Evolutionary conservation across 2,797 vertebrate genomes (phyloP), one percentile per base, ranked within the genome.

Genomic region (Epinephelus malabaricus): DNA sequence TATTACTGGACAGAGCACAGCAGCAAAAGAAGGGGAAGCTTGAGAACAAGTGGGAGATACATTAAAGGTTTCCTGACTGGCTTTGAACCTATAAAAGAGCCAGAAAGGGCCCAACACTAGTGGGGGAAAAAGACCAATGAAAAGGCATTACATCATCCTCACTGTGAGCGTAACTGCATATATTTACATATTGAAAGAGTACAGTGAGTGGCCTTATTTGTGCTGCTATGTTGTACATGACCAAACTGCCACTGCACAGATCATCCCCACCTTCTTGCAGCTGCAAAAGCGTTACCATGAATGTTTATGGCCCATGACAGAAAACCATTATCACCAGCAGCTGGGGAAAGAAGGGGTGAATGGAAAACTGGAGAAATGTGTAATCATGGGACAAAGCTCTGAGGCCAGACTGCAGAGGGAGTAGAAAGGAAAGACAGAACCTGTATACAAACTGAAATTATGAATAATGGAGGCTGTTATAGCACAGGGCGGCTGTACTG

Each of bases 101-200:
- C 25, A 23, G 59, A 51, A 53, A 58, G 27, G n/a, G 25, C 18
- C 18, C 25, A 62, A n/a, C 21, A 53, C 7, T 15, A 50, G 60
- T 27, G 6, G 21, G 5, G 3, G 9, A 49, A 74, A 49, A 72
- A 34, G 15, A 68, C 40, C 19, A 60, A 25, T 25, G 30, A 66
- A 68, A 76, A 82, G 23, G 27, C 30, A 34, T 78, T 54, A 61
- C 34, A 13, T 66, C 72, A 72, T 68, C 49, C 12, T 62, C 4
- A 23, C 53, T 56, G 73, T 55, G 62, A 73, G 62, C 64, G 74
- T 45, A 45, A 61, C 45, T 77, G 87, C 84, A 88, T 82, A 78
- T 50, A 88, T 93, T 92, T 90, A 70, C 90, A 92, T 90, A 81
- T 23, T 79, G 64, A 90, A 83, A 84, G 50, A 60, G 76, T 60